Conservation (phyloP, 2,888 invertebrate genomes). For the Drosophila colorata region DNA sequence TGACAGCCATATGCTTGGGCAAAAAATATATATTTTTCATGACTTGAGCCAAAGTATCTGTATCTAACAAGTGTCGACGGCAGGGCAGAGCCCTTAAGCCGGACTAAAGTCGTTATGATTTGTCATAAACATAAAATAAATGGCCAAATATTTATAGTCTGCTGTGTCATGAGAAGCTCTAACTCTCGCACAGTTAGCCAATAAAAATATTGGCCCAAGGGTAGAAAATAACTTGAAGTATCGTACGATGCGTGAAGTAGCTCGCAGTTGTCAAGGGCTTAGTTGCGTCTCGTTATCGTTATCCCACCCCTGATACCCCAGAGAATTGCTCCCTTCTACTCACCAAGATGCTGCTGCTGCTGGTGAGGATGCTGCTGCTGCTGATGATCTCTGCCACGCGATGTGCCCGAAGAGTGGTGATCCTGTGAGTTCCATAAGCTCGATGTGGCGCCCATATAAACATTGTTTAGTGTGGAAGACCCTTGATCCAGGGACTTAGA, state of each 20-base stretch:
- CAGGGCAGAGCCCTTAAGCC: constrained; percentile 71
- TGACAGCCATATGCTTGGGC: constrained; percentile 45
- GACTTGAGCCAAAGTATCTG: constrained; percentile 61
- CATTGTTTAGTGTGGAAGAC: constrained; percentile 81
- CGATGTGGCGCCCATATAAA: constrained; percentile 84
- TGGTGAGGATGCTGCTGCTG: constrained; percentile 62
- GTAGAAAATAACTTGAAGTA: constrained; percentile 44
- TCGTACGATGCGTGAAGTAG: constrained; percentile 44
- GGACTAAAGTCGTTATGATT: constrained; percentile 78
- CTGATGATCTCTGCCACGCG: constrained; percentile 74
- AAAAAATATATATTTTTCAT: constrained; percentile 57
- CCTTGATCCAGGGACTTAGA: constrained; percentile 76
- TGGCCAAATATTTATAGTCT: constrained; percentile 79
- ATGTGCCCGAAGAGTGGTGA: constrained; percentile 61
- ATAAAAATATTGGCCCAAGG: constrained; percentile 54
- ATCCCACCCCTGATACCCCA: not conserved
- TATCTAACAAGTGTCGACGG: constrained; percentile 74
- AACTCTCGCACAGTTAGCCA: constrained; percentile 31
- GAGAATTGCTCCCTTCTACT: constrained; percentile 41
- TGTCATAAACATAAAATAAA: constrained; percentile 81
- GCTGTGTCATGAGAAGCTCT: constrained; percentile 59
- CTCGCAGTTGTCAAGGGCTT: constrained; percentile 27
- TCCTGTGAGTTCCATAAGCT: constrained; percentile 85
- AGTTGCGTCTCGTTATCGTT: not conserved
- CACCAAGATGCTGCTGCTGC: constrained; percentile 70